Base-by-base conservation (phyloP, 2,888 invertebrate species). In the Globia sparganii region DNA sequence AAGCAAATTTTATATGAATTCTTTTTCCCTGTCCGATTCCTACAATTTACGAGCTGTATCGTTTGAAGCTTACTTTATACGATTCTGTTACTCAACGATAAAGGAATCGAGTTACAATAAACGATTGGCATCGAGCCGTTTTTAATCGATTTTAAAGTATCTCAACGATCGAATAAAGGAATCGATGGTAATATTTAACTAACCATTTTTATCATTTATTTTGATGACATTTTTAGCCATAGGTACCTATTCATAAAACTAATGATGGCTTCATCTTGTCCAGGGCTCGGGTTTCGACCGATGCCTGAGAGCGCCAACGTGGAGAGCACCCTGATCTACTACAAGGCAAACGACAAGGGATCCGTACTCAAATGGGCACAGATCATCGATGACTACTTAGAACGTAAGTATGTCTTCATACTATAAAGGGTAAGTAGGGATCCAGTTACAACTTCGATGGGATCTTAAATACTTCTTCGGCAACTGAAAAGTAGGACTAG, bases 321-420 rank as follows among this genome's bases (percentile, higher is more conserved):
- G 89, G 99, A 99, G 94, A 99, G 99, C 94, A 99, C 99, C 85
- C 97, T 99, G 91, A 98, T 99, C 96, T 99, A 99, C 98, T 99
- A 99, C 97, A 98, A 98, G 95, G 97, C 97, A 85, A 97, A 97
- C 89, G 97, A 98, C 92, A 97, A 97, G 92, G 98, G 98, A 76
- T 98, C 98, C 93, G 98, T 98, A 91, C 97, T 97, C 89, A 98
- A 98, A 92, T 99, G 99, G 99, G 97, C 98, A 86, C 96, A 97
- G 72, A 98, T 98, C 94, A 97, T 99, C 89, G 97, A 98, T 87
- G 95, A 97, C 69, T 99, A 98, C 94, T 97, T 99, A 86, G 96
- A 97, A 92, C 97, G 99, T 99, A 97, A 97, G 97, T 86, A 78
- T 53, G 11, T 28, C 11, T 9, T 43, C 31, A 9, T 58, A 5